Conservation (phyloP, 2,113 vertebrate genomes). For the Nicator chloris region DNA sequence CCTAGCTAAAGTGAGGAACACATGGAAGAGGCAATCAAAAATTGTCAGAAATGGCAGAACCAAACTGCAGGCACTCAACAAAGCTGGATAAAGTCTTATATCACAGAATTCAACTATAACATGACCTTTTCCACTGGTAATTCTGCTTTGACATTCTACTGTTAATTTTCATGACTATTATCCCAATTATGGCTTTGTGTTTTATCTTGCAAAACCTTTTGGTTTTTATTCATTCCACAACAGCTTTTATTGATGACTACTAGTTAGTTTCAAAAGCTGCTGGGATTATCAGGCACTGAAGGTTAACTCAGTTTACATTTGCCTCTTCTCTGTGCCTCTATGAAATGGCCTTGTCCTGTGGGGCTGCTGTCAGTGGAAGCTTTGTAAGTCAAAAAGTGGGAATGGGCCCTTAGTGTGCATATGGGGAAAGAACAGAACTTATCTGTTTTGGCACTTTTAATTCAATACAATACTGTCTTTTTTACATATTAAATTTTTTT, state of each 20-base stretch:
- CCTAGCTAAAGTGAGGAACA: neutral
- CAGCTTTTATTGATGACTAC: neutral
- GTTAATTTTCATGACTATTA: neutral
- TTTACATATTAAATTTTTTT: neutral
- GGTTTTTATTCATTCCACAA: neutral
- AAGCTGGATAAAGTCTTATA: neutral
- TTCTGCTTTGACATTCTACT: neutral
- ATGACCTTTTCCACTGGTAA: neutral
- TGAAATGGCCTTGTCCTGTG: neutral
- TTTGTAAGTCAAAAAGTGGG: neutral
- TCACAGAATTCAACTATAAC: neutral
- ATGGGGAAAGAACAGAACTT: slow-evolving; percentile 11
- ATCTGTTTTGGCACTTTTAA: slow-evolving; percentile 15
- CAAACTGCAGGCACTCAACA: neutral
- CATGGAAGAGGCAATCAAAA: neutral
- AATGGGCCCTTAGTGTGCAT: neutral
- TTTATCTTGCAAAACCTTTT: neutral
- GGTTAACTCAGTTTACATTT: neutral
- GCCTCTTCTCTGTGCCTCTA: neutral
- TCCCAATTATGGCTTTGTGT: neutral
- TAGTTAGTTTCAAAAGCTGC: neutral
- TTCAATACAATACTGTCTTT: slow-evolving; percentile 42
- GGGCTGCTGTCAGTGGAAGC: neutral
- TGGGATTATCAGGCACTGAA: neutral
- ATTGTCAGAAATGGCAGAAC: neutral